Conservation (phyloP, 2,797 vertebrate species). For the Clarias platycephalus region DNA sequence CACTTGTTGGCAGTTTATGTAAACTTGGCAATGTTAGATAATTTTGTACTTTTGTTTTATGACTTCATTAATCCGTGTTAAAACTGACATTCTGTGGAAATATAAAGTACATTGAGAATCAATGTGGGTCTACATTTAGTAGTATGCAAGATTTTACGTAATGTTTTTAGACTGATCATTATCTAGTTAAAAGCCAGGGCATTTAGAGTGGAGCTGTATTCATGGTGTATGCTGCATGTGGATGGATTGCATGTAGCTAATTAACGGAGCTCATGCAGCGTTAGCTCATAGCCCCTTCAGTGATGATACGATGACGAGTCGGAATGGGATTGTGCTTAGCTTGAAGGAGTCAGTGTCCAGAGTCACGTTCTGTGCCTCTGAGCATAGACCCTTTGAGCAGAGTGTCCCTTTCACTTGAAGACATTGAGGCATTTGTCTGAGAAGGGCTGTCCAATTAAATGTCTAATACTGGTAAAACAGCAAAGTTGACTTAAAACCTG, state of each 20-base stretch:
- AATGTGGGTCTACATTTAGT: not conserved
- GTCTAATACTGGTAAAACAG: not conserved
- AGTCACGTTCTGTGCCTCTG: constrained; percentile 59
- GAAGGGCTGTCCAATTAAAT: constrained; percentile 49
- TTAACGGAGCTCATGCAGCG: not conserved
- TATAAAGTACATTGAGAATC: no score
- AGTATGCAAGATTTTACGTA: not conserved
- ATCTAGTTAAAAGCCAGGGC: not conserved
- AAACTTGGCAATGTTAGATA: not conserved
- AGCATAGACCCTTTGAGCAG: constrained; percentile 40
- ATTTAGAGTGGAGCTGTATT: not conserved
- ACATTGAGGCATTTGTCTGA: constrained; percentile 71
- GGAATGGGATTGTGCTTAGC: constrained; percentile 52
- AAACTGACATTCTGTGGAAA: not conserved
- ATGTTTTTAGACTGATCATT: not conserved
- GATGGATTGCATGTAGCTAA: not conserved
- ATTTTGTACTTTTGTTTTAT: not conserved
- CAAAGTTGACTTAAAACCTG: not conserved
- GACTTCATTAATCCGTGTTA: not conserved
- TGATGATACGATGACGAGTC: constrained; percentile 67
- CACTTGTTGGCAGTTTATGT: not conserved
- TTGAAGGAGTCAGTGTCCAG: constrained; percentile 11
- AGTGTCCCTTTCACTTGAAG: constrained; percentile 54
- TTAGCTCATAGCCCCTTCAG: constrained; percentile 52
- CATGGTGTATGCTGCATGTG: not conserved